phyloP scores from a whole-genome alignment of 2,113 vertebrate species.

The Cyprinodon brontotheroides region DNA sequence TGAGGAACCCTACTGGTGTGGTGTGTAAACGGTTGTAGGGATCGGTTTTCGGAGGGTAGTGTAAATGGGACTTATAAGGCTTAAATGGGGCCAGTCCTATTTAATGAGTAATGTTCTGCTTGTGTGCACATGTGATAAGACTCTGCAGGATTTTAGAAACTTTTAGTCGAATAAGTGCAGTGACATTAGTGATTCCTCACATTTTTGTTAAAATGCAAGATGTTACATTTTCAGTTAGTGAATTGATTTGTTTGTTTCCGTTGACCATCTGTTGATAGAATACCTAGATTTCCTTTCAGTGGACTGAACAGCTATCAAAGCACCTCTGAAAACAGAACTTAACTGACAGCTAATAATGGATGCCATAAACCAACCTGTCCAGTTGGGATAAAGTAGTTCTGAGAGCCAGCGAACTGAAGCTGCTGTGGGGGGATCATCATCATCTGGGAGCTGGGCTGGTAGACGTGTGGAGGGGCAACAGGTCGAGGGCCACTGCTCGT shows the following conservation, averaged over 20 bases:
- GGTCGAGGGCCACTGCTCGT: slow-evolving; percentile 87
- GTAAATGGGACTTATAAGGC: too few relatives aligned
- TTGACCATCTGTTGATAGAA: neutral
- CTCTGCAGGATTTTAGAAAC: too few relatives aligned
- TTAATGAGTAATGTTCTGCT: too few relatives aligned
- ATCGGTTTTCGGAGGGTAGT: too few relatives aligned
- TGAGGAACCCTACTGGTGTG: too few relatives aligned
- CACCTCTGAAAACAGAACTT: neutral
- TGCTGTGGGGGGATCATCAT: slow-evolving; percentile 97
- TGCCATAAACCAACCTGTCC: slow-evolving; percentile 84
- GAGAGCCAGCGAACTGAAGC: slow-evolving; percentile 88
- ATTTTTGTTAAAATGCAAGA: too few relatives aligned
- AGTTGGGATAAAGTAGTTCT: slow-evolving; percentile 89
- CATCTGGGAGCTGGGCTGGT: slow-evolving; percentile 90
- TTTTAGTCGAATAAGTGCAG: too few relatives aligned
- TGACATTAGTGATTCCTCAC: too few relatives aligned
- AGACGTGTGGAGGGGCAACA: slow-evolving; percentile 90
- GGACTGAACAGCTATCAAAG: neutral
- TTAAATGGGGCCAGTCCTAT: too few relatives aligned
- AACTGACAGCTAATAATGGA: neutral
- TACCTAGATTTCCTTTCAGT: neutral
- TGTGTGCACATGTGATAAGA: too few relatives aligned
- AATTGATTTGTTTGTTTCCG: neutral
- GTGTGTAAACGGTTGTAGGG: too few relatives aligned
- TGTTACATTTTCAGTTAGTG: too few relatives aligned